Base-by-base conservation (phyloP, 1,140 invertebrate species). In the Drosophila bocqueti region DNA sequence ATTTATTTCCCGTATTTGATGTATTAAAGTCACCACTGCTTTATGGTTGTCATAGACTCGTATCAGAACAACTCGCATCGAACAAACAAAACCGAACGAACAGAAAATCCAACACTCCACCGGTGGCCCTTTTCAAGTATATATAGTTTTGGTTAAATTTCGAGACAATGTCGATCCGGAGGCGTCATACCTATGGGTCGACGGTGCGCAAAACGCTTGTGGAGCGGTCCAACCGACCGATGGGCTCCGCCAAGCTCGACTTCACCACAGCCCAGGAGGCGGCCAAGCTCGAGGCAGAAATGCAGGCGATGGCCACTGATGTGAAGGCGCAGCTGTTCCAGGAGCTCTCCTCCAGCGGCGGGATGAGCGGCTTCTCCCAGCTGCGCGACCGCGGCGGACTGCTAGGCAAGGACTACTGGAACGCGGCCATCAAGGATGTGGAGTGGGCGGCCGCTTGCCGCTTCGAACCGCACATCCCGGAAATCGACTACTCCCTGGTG, bases 401-500 rank as follows among this genome's bases (percentile, higher is more conserved):
- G 3, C n/a, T 21, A 5, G 85, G 81, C 4, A 79, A 79, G 43
- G 60, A 52, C 1, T 90, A 90, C 58, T 90, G 85, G 85, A 63
- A 76, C 38, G 67, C 71, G 21, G 81, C 89, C 15, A 85, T 90
- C n/a, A 62, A 85, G 24, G 82, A 90, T 3, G 72, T 90, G 31
- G 86, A 85, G 49, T 68, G 66, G 34, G 76, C 68, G 0, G 76
- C 89, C 6, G 68, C 81, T 3, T 91, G 86, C 16, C 69, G 49
- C 13, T 69, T 79, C 3, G 52, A 66, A n/a, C 85, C 85, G 9
- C 85, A 59, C 24, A 62, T 90, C 13, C 85, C 83, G 5, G 57
- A 81, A 40, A 80, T 81, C 16, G 91, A 93, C 29, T 92, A 91
- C 24, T 91, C 92, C 1, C 8, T 91, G 16, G 85, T 92, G 7